Percentiles rank a stretch among this genome's conserved stretches.
These are phyloP conservation scores for Phalanger gymnotis DNA, from an alignment of 2,797 vertebrate genomes.

Conservation along the genomic window DNA sequence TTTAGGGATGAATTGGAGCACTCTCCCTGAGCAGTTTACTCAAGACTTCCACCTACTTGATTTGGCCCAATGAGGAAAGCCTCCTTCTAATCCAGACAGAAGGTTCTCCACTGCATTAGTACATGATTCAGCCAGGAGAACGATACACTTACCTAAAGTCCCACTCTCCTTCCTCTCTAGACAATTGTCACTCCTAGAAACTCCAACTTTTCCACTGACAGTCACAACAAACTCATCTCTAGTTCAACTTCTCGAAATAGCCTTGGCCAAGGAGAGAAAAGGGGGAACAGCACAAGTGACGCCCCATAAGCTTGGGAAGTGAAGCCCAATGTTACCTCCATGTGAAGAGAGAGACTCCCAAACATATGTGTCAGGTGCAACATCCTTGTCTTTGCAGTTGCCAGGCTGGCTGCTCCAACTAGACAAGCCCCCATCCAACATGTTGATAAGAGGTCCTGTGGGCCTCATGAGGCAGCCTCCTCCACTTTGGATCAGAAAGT, in stretches of 20 bases:
- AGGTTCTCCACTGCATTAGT: slow-evolving; percentile 57
- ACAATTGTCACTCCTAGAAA: slow-evolving; percentile 39
- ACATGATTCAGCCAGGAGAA: slow-evolving; percentile 59
- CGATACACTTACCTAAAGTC: slow-evolving; percentile 44
- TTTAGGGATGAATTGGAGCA: slow-evolving; percentile 29
- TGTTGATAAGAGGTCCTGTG: no score
- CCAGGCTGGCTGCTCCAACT: no score
- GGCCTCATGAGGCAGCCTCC: no score
- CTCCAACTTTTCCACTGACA: slow-evolving; percentile 60
- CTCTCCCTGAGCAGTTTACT: slow-evolving; percentile 55
- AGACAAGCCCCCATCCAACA: no score
- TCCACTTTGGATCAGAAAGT: no score
- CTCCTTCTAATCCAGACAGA: slow-evolving; percentile 59
- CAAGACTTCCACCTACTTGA: slow-evolving; percentile 56
- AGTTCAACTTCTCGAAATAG: slow-evolving; percentile 59
- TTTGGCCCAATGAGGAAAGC: slow-evolving; percentile 60
- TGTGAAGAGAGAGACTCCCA: not conserved
- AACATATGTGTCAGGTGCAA: slow-evolving; percentile 39
- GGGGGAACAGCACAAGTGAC: slow-evolving; percentile 38
- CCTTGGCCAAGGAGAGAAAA: slow-evolving; percentile 44
- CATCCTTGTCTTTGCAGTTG: not conserved
- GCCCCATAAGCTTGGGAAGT: not conserved
- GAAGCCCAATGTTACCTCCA: not conserved
- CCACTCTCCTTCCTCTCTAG: slow-evolving; percentile 46
- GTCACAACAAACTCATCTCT: slow-evolving; percentile 57